Evolutionary conservation across 2,113 vertebrate genomes (phyloP), one percentile per base, ranked within the genome.

Genomic region (Microcebus griseorufus): DNA sequence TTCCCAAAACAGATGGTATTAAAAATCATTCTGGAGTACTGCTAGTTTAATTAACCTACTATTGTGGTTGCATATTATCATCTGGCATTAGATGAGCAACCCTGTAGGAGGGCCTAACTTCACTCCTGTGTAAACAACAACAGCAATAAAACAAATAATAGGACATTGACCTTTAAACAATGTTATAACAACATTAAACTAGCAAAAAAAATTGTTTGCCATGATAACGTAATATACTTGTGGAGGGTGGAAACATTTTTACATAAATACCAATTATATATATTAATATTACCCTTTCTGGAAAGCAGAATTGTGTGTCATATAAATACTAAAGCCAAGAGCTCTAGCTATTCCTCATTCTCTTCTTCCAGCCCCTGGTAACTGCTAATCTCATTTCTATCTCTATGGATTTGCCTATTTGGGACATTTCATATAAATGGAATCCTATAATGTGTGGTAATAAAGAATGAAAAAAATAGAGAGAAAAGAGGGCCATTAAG

Each of bases 31-130:
- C 86, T 86, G 34, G 69, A 76, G 9, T 13, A 53, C 7, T 90
- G 37, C 51, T 90, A 76, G 67, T 76, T 94, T 94, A 88, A 94
- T 94, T 94, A 93, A 79, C 62, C 42, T 84, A 34, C 25, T 67
- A 78, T 93, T 76, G 32, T 94, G 32, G 53, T 32, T 90, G 37
- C 9, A 9, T 90, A 64, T 72, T 55, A 85, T 96, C 72, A 85
- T 73, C 60, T 76, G 80, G 42, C 39, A 45, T 5, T 67, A 64
- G 48, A 69, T 95, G 23, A n/a, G 9, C 45, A 88, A 16, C 22
- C 1, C 16, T 37, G 42, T 16, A 55, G 32, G 20, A 94, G 75
- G 11, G 39, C 27, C 67, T 67, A 51, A 67, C 34, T n/a, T 69
- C 45, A 70, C 9, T 62, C 48, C 62, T 64, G 11, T 58, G 48